phyloP scores from a whole-genome alignment of 2,888 invertebrate species.

The Heteromyza rotundicornis region DNA sequence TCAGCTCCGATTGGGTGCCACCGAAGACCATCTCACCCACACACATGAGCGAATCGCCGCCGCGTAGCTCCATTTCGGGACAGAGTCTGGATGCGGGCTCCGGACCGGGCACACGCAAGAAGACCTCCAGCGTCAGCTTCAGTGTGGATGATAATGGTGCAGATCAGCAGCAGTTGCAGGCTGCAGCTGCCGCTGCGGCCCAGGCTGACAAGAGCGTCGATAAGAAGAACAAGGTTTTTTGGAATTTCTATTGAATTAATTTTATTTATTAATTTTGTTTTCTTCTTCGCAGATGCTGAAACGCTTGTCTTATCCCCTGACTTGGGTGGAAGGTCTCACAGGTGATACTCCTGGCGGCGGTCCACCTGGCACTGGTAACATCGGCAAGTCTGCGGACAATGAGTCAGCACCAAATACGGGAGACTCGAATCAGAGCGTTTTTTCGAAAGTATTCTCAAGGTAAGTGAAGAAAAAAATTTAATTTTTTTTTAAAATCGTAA shows the following conservation, averaged over 20 bases:
- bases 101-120: constrained; percentile 69
- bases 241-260: no score
- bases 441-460: constrained; percentile 93
- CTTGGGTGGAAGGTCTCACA: constrained; percentile 89
- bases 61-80: constrained; percentile 52
- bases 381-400: constrained; percentile 55
- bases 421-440: constrained; percentile 74
- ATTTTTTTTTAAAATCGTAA: constrained; percentile 1
- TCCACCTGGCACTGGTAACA: constrained; percentile 63
- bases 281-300: constrained; percentile 79
- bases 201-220: constrained; percentile 60
- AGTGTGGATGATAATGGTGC: constrained; percentile 69
- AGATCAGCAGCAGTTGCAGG: constrained; percentile 30
- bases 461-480: constrained; percentile 61
- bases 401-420: constrained; percentile 64
- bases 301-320: constrained; percentile 86
- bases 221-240: constrained; percentile 84
- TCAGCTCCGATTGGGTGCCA: constrained; percentile 87
- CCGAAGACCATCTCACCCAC: constrained; percentile 81
- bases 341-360: constrained; percentile 72
- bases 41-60: constrained; percentile 68
- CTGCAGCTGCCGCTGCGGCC: constrained; percentile 39
- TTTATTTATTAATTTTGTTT: background rate
- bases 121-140: constrained; percentile 76
- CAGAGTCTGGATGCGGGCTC: constrained; percentile 62